Base-by-base conservation (phyloP, 2,113 vertebrate species). In the Psephotus haematonotus region DNA sequence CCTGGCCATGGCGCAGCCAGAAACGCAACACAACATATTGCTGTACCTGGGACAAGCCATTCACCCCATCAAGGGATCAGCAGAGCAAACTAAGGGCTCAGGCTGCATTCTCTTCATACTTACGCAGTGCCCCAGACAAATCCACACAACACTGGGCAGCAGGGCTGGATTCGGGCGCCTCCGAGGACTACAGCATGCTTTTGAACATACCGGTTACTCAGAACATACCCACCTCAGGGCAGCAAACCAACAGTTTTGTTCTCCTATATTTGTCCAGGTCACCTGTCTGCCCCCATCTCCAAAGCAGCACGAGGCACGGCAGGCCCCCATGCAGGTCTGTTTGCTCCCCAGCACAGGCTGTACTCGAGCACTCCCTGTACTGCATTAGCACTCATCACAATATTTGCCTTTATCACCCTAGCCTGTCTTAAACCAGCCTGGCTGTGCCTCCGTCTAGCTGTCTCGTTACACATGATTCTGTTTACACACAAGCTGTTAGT, bases 401-500 rank as follows among this genome's bases (percentile, higher is more conserved):
- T 90, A 52, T 90, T 96, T 92, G 70, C 55, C 86, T 90, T 92
- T 27, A 68, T 13, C 69, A 46, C 76, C 88, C 79, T 17, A 15
- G 60, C 71, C 41, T 47, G 49, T 35, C 83, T 69, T 43, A 35
- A 60, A n/a, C 50, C 71, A 87, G 39, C 1, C 69, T 27, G n/a
- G 14, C 80, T 57, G 55, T 35, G 37, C 93, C 68, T 68, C 76
- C 2, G 19, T n/a, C 74, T 29, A n/a, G 43, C 84, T 65, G 86
- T 65, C 86, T 88, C 4, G 0, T 72, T 68, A 71, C 53, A 52
- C 88, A 33, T 78, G 50, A 65, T 39, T 84, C 92, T 87, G 70
- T 93, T 88, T 82, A 63, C 77, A 78, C 86, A 78, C 82, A 88
- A 52, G 79, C 86, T 90, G 77, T 89, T 80, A 65, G 64, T 27